Conservation (phyloP, 1,140 invertebrate species). For the Gerris buenoi region DNA sequence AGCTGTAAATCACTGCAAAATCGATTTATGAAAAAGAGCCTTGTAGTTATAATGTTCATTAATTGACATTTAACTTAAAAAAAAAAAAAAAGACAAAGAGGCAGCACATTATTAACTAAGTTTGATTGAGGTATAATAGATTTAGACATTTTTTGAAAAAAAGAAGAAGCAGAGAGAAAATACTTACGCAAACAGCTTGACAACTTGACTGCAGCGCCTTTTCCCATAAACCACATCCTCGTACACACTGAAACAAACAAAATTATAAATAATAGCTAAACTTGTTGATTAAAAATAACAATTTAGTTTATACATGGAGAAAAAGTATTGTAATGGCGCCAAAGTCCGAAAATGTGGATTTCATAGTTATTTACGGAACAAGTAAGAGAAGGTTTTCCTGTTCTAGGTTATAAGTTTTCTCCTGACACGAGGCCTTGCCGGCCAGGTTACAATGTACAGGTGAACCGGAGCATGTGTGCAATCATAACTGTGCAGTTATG, state of each 20-base stretch:
- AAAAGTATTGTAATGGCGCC: no score
- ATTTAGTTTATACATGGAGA: no score
- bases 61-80: not conserved
- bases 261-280: no score
- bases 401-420: no score
- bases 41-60: not conserved
- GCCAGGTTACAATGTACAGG: no score
- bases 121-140: not conserved
- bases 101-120: not conserved
- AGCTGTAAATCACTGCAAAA: not conserved
- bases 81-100: not conserved
- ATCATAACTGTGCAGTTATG: no score
- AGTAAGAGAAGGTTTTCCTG: no score
- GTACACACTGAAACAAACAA: slow-evolving; percentile 44
- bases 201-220: slow-evolving; percentile 47
- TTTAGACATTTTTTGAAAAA: not conserved
- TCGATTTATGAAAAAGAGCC: not conserved
- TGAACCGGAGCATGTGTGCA: no score
- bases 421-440: no score
- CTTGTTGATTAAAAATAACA: no score
- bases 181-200: slow-evolving; percentile 51
- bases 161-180: not conserved
- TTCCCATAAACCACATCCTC: slow-evolving; percentile 50
- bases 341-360: no score
- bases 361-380: no score